Base-by-base conservation (phyloP, 2,797 vertebrate species). In the Caiman crocodilus region DNA sequence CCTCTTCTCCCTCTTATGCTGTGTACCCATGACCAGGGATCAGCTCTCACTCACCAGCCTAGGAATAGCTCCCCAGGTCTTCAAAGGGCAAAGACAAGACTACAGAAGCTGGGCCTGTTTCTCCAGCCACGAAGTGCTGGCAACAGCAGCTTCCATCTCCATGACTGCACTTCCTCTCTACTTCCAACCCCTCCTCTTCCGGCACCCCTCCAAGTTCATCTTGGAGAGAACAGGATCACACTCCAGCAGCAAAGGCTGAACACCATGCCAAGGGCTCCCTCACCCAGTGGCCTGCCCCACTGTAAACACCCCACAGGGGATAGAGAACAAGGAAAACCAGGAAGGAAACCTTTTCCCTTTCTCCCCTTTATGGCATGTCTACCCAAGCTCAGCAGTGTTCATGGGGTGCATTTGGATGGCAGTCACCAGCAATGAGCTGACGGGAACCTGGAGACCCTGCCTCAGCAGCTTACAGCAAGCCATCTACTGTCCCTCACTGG, bases 401-500 rank as follows among this genome's bases (percentile, higher is more conserved):
- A 83, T 81, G 85, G 84, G 65, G 74, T 88, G 85, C 85, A 85
- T 83, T 93, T 74, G 74, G 86, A 95, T 82, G 71, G 56, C 79
- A 95, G 82, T 55, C 82, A 35, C 76, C 56, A 80, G 92, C 81
- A 87, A 78, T 89, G 91, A 85, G 60, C 69, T 89, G 73, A 13
- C 0, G 0, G 91, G 90, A 96, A 92, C 85, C 92, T 89, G 90
- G 76, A 93, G 93, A 93, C 93, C 92, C 77, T 83, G 94, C 88
- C 94, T 10, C 79, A 85, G 82, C 11, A 20, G 84, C 87, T 88
- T 92, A 87, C 80, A 95, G 90, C 84, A 83, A 90, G 50, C 59
- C 95, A 85, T 12, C 65, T 93, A 87, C 94, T 94, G 95, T 94
- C 92, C 91, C 81, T 92, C 61, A 87, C 88, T 3, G 2, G 82